Base-by-base conservation (phyloP, 1,140 invertebrate species). In the Glomeris maerens region DNA sequence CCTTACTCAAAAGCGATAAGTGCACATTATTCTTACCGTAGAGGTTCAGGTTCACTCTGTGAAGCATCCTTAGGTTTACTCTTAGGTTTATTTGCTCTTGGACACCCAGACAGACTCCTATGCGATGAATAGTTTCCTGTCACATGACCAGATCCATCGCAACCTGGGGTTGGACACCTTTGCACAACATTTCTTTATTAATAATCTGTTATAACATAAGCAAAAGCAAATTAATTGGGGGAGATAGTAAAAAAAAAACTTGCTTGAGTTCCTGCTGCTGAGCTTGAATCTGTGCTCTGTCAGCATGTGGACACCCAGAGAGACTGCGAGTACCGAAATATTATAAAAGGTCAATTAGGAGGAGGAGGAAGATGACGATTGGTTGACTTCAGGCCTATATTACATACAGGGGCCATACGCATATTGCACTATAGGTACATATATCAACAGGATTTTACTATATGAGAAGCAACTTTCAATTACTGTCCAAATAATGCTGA, bases 51-150 rank as follows among this genome's bases (percentile, higher is more conserved):
- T 63, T 92, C 87, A 29, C 23, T 45, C 60, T 88, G 84, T 39
- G 86, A n/a, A n/a, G n/a, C 86, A 65, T 92, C 87, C 31, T 86
- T 69, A 0, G 85, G 84, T 73, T 89, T 90, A 67, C 84, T 90
- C 66, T 90, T 90, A 5, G 87, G 85, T 60, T 90, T 91, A 67
- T 90, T 90, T 55, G 87, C 87, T 55, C 83, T 71, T 46, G 84
- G 84, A 72, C 84, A 87, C 5, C 84, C 83, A 5, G 83, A 86
- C 31, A 88, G 70, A 65, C 81, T 88, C 60, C 83, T 74, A 66
- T 88, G 84, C 36, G 84, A 84, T 27, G 82, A 79, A 67, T 85
- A 88, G 71, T 85, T 85, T 54, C 84, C 84, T 20, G 84, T 85
- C 26, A 85, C 76, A 67, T 89, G 84, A 52, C 86, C 86, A 2